Percentiles rank a stretch among this genome's conserved stretches.
Evolutionary conservation across 2,797 vertebrate genomes (phyloP).

Genomic region (Ctenopoma kingsleyae): DNA sequence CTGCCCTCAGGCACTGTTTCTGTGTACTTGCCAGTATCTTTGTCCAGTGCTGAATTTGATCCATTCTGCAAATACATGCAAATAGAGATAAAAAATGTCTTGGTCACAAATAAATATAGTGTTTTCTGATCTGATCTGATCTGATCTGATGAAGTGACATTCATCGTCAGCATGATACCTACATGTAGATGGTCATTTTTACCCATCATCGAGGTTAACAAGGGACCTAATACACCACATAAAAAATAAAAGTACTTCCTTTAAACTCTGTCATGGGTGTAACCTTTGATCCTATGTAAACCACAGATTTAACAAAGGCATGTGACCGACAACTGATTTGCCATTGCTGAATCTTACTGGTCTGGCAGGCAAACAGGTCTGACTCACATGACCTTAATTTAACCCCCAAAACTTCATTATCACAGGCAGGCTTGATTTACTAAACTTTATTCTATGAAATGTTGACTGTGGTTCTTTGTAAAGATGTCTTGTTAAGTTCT

Average conservation of each 20-base stretch:
- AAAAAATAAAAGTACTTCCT: conserved; percentile 20
- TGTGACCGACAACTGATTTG: neutral
- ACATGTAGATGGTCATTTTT: neutral
- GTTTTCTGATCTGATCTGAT: neutral
- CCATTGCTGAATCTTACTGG: neutral
- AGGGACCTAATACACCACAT: neutral
- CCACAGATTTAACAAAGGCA: neutral
- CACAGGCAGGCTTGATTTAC: neutral
- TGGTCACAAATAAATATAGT: neutral
- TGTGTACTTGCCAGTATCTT: neutral
- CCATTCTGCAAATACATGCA: neutral
- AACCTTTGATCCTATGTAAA: conserved; percentile 23
- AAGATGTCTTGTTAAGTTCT: neutral
- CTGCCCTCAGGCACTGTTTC: neutral
- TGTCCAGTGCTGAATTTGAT: neutral
- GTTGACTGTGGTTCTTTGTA: too few species aligned
- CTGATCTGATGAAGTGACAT: neutral
- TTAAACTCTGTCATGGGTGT: neutral
- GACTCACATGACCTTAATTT: neutral
- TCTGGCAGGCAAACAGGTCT: neutral
- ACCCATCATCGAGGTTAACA: neutral
- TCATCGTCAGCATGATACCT: neutral
- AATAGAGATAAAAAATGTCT: neutral
- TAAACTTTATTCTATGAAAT: neutral
- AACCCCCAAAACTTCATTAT: neutral